Evolutionary conservation across 2,113 vertebrate species (phyloP).

Genomic region (Pluvianellus socialis): DNA sequence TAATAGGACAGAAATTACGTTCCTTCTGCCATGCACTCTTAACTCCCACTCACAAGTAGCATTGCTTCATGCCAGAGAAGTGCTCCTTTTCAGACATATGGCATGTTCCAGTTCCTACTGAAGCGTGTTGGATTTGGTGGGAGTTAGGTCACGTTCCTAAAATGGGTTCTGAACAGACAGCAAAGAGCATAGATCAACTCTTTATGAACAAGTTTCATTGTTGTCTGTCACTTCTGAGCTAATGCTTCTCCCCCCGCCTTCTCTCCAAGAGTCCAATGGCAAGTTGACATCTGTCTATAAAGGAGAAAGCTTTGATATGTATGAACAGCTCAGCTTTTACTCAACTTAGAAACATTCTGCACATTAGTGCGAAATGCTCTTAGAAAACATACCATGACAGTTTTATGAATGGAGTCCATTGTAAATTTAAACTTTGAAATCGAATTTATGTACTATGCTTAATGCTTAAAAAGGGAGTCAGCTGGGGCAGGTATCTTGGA

Average conservation of each 20-base stretch:
- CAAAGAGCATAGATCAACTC: neutral
- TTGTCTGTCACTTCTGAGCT: neutral
- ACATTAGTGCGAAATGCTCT: slow-evolving; percentile 31
- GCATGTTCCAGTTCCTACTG: neutral
- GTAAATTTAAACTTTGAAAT: slow-evolving; percentile 28
- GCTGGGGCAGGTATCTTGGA: neutral
- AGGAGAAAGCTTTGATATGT: slow-evolving; percentile 34
- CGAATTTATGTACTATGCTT: slow-evolving; percentile 20
- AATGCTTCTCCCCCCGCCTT: neutral
- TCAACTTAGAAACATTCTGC: slow-evolving; percentile 7
- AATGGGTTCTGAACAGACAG: neutral
- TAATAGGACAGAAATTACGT: neutral
- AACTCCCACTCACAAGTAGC: neutral
- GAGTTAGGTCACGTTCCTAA: neutral
- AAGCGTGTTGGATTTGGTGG: neutral
- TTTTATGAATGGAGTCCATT: slow-evolving; percentile 44
- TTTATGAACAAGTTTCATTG: neutral
- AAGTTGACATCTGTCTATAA: slow-evolving; percentile 3
- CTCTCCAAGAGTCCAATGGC: neutral
- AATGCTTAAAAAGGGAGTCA: neutral
- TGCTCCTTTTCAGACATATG: neutral
- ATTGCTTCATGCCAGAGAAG: neutral
- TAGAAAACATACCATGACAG: slow-evolving; percentile 20
- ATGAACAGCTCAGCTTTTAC: neutral
- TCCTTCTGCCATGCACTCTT: neutral